phyloP scores from a whole-genome alignment of 1,140 invertebrate species.

The Parasteatoda tepidariorum region DNA sequence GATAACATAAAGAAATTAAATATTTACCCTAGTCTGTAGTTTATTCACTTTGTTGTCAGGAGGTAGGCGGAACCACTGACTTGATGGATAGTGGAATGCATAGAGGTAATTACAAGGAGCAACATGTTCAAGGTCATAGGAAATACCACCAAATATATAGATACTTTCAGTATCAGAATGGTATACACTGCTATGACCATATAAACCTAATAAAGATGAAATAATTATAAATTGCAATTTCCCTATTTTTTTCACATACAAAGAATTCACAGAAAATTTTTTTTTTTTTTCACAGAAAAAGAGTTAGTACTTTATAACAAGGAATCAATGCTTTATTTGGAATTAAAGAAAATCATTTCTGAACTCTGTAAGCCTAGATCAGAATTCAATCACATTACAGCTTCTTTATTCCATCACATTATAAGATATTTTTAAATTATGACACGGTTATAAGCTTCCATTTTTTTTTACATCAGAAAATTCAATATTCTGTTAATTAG shows the following conservation, averaged over 20 bases:
- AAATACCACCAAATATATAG: conserved; percentile 91
- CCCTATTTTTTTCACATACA: not conserved
- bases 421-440: too few relatives aligned
- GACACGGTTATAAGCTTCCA: too few relatives aligned
- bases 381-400: too few relatives aligned
- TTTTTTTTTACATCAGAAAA: too few relatives aligned
- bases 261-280: not conserved
- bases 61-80: conserved; percentile 63
- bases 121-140: conserved; percentile 74
- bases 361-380: too few relatives aligned
- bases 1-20: not conserved
- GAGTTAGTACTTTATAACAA: not conserved
- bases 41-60: conserved; percentile 56
- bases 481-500: too few relatives aligned
- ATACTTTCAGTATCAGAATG: conserved; percentile 83
- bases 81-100: conserved; percentile 62
- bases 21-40: conserved; percentile 23
- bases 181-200: conserved; percentile 91
- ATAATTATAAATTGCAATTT: conserved; percentile 1
- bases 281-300: too few relatives aligned
- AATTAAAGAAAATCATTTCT: too few relatives aligned
- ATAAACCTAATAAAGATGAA: conserved; percentile 75
- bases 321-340: too few relatives aligned
- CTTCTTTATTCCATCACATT: too few relatives aligned
- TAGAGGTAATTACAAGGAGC: conserved; percentile 64